A percentile compares a stretch with the other conserved stretches of the same genome.
phyloP scores from a whole-genome alignment of 2,888 invertebrate genomes.

The Mellilla xanthometata region DNA sequence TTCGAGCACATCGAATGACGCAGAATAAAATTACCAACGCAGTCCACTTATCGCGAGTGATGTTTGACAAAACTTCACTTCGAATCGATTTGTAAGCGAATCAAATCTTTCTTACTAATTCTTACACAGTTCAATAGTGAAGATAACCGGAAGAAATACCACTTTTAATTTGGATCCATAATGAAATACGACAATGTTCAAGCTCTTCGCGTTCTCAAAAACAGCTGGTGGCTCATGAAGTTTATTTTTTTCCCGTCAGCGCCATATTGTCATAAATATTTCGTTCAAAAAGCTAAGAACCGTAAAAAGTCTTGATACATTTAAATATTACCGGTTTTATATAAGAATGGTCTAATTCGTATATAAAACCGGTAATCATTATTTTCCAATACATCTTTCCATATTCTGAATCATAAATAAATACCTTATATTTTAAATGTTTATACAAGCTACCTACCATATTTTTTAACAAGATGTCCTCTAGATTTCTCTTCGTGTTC shows the following conservation, averaged over 20 bases:
- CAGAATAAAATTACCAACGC: slow-evolving; percentile 60
- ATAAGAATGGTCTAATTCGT: too few species aligned
- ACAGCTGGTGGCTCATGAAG: slow-evolving; percentile 71
- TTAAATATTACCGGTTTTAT: neutral
- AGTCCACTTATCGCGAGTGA: slow-evolving; percentile 56
- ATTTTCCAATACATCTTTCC: too few species aligned
- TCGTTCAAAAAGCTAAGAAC: slow-evolving; percentile 19
- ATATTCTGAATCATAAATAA: too few species aligned
- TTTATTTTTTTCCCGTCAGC: slow-evolving; percentile 48
- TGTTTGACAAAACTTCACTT: slow-evolving; percentile 65
- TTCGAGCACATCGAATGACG: slow-evolving; percentile 59
- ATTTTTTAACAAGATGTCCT: too few species aligned
- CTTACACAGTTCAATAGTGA: slow-evolving; percentile 61
- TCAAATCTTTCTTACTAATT: slow-evolving; percentile 53
- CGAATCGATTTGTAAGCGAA: slow-evolving; percentile 61
- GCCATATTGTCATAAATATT: slow-evolving; percentile 18
- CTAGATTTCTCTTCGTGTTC: too few species aligned
- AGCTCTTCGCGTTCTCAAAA: slow-evolving; percentile 65
- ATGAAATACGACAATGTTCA: slow-evolving; percentile 63
- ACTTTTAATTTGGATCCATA: slow-evolving; percentile 78
- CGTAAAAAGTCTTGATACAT: slow-evolving; percentile 17
- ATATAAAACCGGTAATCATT: too few species aligned
- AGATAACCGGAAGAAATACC: slow-evolving; percentile 52
- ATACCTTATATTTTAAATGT: too few species aligned
- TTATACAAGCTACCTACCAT: too few species aligned